Conservation (phyloP, 2,888 invertebrate genomes). For the Sinodicranocentrus sp. region DNA sequence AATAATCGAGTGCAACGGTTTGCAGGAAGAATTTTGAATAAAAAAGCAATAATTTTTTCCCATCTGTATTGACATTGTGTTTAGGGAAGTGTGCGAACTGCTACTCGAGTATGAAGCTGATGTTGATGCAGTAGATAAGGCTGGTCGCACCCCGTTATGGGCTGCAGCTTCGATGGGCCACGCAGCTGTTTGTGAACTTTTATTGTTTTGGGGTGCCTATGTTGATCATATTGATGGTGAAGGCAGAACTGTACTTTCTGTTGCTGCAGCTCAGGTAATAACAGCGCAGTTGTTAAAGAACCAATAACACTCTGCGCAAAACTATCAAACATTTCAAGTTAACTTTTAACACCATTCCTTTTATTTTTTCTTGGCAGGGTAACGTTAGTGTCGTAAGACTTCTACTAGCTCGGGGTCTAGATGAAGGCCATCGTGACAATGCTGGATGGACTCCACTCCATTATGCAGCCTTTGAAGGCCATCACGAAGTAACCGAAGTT, state of each 20-base stretch:
- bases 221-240: constrained; percentile 97
- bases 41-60: too few relatives aligned
- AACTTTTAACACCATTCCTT: not conserved
- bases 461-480: constrained; percentile 96
- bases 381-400: constrained; percentile 93
- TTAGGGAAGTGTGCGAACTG: constrained; percentile 92
- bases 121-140: constrained; percentile 90
- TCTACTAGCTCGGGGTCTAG: constrained; percentile 88
- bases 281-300: too few relatives aligned
- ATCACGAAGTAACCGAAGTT: constrained; percentile 89
- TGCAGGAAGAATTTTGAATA: too few relatives aligned
- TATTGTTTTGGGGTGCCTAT: constrained; percentile 97
- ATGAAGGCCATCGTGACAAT: constrained; percentile 83
- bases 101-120: constrained; percentile 95
- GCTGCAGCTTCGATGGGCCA: constrained; percentile 96
- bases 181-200: constrained; percentile 88
- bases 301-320: not conserved
- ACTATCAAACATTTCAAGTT: too few relatives aligned
- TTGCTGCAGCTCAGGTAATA: constrained; percentile 78
- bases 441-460: constrained; percentile 95
- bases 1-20: too few relatives aligned
- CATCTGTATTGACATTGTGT: not conserved
- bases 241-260: constrained; percentile 87
- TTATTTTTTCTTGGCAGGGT: constrained; percentile 80
- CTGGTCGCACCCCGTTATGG: constrained; percentile 92